These are phyloP conservation scores for Abscondita cerata DNA, from an alignment of 2,888 invertebrate species.

Conservation along the genomic window DNA sequence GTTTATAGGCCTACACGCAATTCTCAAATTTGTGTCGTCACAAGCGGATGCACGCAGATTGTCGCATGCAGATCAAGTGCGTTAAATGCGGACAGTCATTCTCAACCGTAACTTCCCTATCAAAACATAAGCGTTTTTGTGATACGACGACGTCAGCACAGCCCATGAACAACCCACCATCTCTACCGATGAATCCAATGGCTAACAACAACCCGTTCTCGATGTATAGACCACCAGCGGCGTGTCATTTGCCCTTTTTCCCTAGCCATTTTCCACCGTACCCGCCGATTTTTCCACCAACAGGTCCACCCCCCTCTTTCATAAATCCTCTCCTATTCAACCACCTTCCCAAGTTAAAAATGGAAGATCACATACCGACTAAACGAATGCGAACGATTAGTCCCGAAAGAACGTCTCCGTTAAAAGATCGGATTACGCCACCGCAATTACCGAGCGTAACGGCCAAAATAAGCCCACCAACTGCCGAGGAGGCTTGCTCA, in stretches of 20 bases:
- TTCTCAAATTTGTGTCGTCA: slow-evolving; percentile 99
- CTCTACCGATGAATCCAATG: slow-evolving; percentile 51
- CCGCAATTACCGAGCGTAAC: slow-evolving; percentile 59
- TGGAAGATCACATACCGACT: slow-evolving; percentile 53
- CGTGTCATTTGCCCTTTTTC: slow-evolving; percentile 66
- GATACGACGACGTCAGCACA: slow-evolving; percentile 73
- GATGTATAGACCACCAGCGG: slow-evolving; percentile 72
- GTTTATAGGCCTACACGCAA: slow-evolving; percentile 90
- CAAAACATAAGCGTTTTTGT: slow-evolving; percentile 96
- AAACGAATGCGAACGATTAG: slow-evolving; percentile 41
- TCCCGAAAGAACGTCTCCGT: slow-evolving; percentile 47
- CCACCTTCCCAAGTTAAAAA: slow-evolving; percentile 56
- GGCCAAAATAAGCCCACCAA: slow-evolving; percentile 70
- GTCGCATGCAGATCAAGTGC: slow-evolving; percentile 93
- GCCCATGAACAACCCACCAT: slow-evolving; percentile 49
- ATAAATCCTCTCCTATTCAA: slow-evolving; percentile 72
- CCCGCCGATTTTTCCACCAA: slow-evolving; percentile 57
- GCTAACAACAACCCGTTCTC: slow-evolving; percentile 66
- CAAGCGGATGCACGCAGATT: slow-evolving; percentile 97
- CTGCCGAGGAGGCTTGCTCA: slow-evolving; percentile 66
- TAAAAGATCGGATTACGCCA: slow-evolving; percentile 64
- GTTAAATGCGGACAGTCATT: slow-evolving; percentile 93
- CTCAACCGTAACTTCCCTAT: slow-evolving; percentile 87
- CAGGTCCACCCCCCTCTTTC: slow-evolving; percentile 63
- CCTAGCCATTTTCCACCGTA: slow-evolving; percentile 65